Percentiles rank a stretch among this genome's conserved stretches.
These are phyloP conservation scores for Sycophila texana DNA, from an alignment of 2,888 invertebrate species.

Conservation along the genomic window DNA sequence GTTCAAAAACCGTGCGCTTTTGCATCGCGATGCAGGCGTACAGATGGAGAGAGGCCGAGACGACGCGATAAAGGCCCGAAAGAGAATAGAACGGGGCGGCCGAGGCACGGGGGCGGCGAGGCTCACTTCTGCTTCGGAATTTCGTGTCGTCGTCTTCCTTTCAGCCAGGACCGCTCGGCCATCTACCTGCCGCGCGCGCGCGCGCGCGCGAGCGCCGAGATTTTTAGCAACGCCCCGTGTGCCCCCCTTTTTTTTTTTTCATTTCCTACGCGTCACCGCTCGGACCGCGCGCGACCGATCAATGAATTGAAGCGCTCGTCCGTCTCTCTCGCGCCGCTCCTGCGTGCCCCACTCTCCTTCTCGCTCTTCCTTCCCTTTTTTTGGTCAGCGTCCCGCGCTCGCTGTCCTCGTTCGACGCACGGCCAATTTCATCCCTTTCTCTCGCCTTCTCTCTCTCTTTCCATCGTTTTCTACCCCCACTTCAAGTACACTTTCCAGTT, in stretches of 20 bases:
- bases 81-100: not conserved
- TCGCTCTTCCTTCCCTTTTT: constrained; percentile 63
- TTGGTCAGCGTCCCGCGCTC: constrained; percentile 71
- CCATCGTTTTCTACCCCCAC: constrained; percentile 55
- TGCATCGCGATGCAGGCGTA: not conserved
- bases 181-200: constrained; percentile 28
- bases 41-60: constrained; percentile 5
- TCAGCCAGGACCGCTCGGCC: not conserved
- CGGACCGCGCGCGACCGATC: constrained; percentile 72
- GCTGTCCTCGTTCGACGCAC: constrained; percentile 59
- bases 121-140: not conserved
- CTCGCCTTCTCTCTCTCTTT: constrained; percentile 51
- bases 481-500: constrained; percentile 56
- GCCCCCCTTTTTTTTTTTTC: constrained; percentile 64
- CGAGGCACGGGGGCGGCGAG: not conserved
- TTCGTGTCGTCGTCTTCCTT: constrained; percentile 3
- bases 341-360: constrained; percentile 32
- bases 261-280: constrained; percentile 69
- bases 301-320: constrained; percentile 75
- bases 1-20: constrained; percentile 21
- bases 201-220: constrained; percentile 59
- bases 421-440: constrained; percentile 58
- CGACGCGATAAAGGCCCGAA: constrained; percentile 11
- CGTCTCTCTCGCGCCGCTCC: constrained; percentile 48
- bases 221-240: constrained; percentile 68